Conservation (phyloP, 2,888 invertebrate genomes). For the Vannuccia rotundouncinata region DNA sequence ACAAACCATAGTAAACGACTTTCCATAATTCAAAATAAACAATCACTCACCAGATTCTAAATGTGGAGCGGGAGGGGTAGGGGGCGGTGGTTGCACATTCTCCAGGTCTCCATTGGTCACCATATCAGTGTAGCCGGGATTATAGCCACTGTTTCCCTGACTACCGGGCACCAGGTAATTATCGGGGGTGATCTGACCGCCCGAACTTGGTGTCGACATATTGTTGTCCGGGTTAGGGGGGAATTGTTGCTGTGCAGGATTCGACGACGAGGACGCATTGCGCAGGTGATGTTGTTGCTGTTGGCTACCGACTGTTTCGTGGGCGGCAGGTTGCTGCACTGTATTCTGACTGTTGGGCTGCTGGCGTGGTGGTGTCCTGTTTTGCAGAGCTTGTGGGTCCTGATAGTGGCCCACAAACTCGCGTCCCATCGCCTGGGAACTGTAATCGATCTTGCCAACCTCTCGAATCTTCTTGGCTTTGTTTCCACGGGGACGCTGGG, state of each 20-base stretch:
- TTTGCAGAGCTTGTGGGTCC: background rate
- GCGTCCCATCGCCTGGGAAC: background rate
- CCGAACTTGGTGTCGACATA: no score
- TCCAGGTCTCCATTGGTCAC: background rate
- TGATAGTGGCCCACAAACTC: background rate
- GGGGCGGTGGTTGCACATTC: background rate
- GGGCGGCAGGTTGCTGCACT: background rate
- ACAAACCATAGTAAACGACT: no score
- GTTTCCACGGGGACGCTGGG: background rate
- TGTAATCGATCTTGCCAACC: constrained; percentile 6
- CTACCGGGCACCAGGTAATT: background rate
- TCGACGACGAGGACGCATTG: background rate
- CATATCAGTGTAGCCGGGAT: background rate
- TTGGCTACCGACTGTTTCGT: background rate
- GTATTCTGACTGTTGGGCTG: background rate
- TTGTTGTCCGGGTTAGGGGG: background rate
- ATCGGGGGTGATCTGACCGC: background rate
- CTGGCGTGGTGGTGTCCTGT: background rate
- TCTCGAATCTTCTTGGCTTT: background rate
- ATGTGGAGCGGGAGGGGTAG: background rate
- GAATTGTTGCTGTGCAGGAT: background rate
- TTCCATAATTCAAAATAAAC: background rate
- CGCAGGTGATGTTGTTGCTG: background rate
- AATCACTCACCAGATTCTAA: background rate
- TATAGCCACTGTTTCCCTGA: background rate